Base-by-base conservation (phyloP, 1,140 invertebrate genomes). In the Pseudomyrmex gracilis region DNA sequence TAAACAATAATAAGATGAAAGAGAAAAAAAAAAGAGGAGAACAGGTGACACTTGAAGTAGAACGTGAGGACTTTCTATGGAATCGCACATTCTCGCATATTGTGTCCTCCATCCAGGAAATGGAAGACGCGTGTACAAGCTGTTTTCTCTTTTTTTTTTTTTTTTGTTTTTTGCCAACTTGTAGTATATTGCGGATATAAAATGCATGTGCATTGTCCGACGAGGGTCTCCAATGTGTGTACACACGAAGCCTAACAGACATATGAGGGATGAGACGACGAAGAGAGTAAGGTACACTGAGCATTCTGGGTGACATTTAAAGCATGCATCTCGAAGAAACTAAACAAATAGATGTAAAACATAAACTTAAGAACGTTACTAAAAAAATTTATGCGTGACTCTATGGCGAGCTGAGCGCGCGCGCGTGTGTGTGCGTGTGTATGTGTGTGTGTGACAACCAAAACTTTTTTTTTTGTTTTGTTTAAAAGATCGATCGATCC, bases 271-370 rank as follows among this genome's bases (percentile, higher is more conserved):
- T 77, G 85, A 93, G 87, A 91, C 9, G 90, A 91, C 92, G 90
- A 91, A 91, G 90, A 90, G 91, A 85, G 64, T 58, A 77, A 80
- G 85, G 90, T 87, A 94, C 93, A 94, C 90, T 93, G 93, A 94
- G 92, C 93, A 94, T 94, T 94, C 94, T 93, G 91, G 90, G 90
- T 90, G 91, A 94, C 94, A 94, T 90, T 94, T 93, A 94, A 93
- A 93, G 93, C 93, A 94, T 94, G 93, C 93, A 94, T 89, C 92
- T 93, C 89, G 89, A 92, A 90, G 22, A 49, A 80, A 61, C 20
- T 71, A 17, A 78, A 80, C 55, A 47, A 80, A 71, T 66, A 77
- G 67, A 77, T n/a, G 73, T 77, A 51, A 76, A 77, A 77, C 61
- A 51, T 80, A 80, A 80, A 76, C 73, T 64, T 86, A 86, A 34